Evolutionary conservation across 2,113 vertebrate genomes (phyloP).

Genomic region (Phycodurus eques): DNA sequence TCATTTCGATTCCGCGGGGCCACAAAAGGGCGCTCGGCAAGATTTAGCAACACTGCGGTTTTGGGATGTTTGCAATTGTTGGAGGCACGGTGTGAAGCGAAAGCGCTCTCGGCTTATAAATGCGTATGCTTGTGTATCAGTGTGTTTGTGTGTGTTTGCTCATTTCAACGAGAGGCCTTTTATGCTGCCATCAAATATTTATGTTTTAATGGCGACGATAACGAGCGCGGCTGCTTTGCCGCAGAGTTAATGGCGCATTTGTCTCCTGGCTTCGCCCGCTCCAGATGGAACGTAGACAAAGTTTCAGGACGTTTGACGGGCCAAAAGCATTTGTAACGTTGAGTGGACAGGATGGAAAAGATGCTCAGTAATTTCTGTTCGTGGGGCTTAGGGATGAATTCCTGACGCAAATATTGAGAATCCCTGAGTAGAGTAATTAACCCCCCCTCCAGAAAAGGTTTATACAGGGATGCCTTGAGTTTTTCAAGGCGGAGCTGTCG

Average conservation of each 20-base stretch:
- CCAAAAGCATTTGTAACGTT: not conserved
- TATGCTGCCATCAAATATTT: constrained; percentile 69
- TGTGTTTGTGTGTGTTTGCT: not conserved
- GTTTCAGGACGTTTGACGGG: constrained; percentile 18
- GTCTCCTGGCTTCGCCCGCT: constrained; percentile 12
- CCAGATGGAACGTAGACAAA: constrained; percentile 32
- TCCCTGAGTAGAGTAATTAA: too few species aligned
- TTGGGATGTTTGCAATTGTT: constrained; percentile 1
- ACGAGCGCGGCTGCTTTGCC: constrained; percentile 36
- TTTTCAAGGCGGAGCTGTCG: too few species aligned
- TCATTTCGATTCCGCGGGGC: not conserved
- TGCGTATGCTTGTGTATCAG: not conserved
- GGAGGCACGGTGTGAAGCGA: not conserved
- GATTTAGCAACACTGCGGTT: constrained; percentile 1
- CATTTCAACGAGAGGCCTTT: constrained; percentile 48
- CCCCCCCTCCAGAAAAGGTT: too few species aligned
- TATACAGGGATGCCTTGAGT: too few species aligned
- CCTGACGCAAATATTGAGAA: too few species aligned
- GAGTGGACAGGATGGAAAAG: not conserved
- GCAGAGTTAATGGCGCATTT: constrained; percentile 41
- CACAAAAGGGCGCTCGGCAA: not conserved
- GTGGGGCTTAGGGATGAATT: too few species aligned
- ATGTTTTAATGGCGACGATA: constrained; percentile 58
- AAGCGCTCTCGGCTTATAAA: not conserved
- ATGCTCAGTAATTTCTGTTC: not conserved